Evolutionary conservation across 2,888 invertebrate genomes (phyloP), one percentile per base, ranked within the genome.

Genomic region (Galeruca laticollis): DNA sequence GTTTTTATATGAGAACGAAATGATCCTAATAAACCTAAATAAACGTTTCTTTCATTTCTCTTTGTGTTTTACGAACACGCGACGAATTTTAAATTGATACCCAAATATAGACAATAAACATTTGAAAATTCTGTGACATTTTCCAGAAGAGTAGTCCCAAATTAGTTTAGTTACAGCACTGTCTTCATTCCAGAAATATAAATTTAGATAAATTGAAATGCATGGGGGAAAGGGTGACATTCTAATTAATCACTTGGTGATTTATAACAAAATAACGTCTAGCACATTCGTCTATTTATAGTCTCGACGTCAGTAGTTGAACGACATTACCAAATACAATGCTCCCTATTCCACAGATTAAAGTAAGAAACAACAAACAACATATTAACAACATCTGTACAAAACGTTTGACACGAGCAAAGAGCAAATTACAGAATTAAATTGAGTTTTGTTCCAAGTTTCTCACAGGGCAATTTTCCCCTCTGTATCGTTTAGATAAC

Each of bases 341-440:
- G n/a, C n/a, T 31, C n/a, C n/a, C 26, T 26, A n/a, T 26, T 54
- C 26, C 26, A n/a, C 21, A 10, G 31, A 54, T 21, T 31, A 49
- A 11, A 54, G 15, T 26, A 54, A 54, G 54, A 15, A 54, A n/a
- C 54, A 54, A 15, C 54, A 54, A 21, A 51, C 21, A 11, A 54
- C 13, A 33, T 26, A 54, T 54, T 54, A 54, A 31, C 54, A 54
- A 33, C 54, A 54, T 54, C 59, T 37, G 49, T 37, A 59, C 49
- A 21, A 66, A 66, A 63, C 40, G 63, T 37, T 60, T 60, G 54
- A 54, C 54, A 54, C 31, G 9, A 54, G n/a, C 31, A 61, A 20
- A 10, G 61, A 51, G 51, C 51, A 5, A 51, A 33, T 47, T 61
- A 18, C 49, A 2, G 31, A 18, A 61, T 61, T 61, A 61, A 31